Conservation (phyloP, 2,797 vertebrate species). For the Moxostoma hubbsi region DNA sequence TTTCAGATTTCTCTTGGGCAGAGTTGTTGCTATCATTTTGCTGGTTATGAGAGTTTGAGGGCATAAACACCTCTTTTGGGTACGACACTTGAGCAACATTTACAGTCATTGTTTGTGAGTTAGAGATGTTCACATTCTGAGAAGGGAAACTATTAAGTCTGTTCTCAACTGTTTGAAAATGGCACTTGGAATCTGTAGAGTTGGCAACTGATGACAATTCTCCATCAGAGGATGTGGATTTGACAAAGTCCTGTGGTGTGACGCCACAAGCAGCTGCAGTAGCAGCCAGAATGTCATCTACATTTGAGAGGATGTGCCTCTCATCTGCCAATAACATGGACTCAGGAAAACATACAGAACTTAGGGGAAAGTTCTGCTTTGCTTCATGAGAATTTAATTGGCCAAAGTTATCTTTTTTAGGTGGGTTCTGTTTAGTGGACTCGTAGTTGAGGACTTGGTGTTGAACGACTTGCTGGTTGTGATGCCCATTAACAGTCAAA, state of each 20-base stretch:
- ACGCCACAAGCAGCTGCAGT: slow-evolving; percentile 95
- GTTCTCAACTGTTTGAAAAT: slow-evolving; percentile 85
- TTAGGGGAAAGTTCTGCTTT: slow-evolving; percentile 94
- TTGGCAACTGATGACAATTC: slow-evolving; percentile 82
- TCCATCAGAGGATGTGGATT: slow-evolving; percentile 84
- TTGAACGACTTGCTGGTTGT: slow-evolving; percentile 80
- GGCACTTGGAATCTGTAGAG: slow-evolving; percentile 83
- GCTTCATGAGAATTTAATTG: slow-evolving; percentile 84
- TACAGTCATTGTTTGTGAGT: slow-evolving; percentile 83
- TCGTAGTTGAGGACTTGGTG: slow-evolving; percentile 83
- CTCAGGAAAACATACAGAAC: slow-evolving; percentile 95
- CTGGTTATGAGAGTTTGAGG: slow-evolving; percentile 71
- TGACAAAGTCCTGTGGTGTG: slow-evolving; percentile 93
- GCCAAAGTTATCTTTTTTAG: slow-evolving; percentile 85
- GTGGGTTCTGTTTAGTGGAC: slow-evolving; percentile 83
- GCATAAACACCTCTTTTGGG: slow-evolving; percentile 73
- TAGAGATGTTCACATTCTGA: slow-evolving; percentile 79
- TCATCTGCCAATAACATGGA: slow-evolving; percentile 94
- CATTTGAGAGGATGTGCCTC: slow-evolving; percentile 94
- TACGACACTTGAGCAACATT: slow-evolving; percentile 86
- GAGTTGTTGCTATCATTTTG: slow-evolving; percentile 70
- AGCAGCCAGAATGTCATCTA: slow-evolving; percentile 96
- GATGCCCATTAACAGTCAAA: slow-evolving; percentile 78
- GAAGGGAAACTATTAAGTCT: slow-evolving; percentile 86
- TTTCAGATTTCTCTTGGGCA: slow-evolving; percentile 76